Evolutionary conservation across 2,888 invertebrate species (phyloP).

Genomic region (Oligia strigilis): DNA sequence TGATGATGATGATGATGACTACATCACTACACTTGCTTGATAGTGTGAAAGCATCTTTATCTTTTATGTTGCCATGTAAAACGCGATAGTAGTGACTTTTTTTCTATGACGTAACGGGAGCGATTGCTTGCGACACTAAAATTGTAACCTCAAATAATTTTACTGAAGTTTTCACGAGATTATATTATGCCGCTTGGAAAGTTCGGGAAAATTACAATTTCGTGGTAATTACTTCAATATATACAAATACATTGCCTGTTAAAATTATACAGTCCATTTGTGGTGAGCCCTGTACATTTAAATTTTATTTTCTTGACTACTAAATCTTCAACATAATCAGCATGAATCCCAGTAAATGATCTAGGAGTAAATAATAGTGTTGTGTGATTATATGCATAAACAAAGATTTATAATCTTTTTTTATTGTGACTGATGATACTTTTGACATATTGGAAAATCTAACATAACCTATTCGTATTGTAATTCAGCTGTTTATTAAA

Average conservation of each 20-base stretch:
- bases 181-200: conserved; percentile 90
- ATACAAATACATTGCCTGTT: conserved; percentile 67
- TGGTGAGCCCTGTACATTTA: conserved; percentile 72
- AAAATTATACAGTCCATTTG: conserved; percentile 60
- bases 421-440: neutral
- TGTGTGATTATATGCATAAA: neutral
- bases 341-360: neutral
- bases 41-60: conserved; percentile 10
- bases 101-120: conserved; percentile 75
- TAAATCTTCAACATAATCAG: conserved; percentile 1
- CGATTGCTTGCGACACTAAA: conserved; percentile 70
- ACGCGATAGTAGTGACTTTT: conserved; percentile 59
- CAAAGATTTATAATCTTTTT: neutral
- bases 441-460: neutral
- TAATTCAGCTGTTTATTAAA: conserved; percentile 20
- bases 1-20: too few relatives aligned
- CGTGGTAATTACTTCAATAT: conserved; percentile 86
- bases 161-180: conserved; percentile 70
- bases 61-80: conserved; percentile 33
- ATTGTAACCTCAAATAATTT: conserved; percentile 76
- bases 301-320: conserved; percentile 42
- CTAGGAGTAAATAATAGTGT: neutral
- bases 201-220: conserved; percentile 89
- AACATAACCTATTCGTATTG: neutral
- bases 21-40: too few relatives aligned